A percentile compares a stretch with the other conserved stretches of the same genome.
phyloP scores from a whole-genome alignment of 1,140 invertebrate genomes.

The Leptopilina boulardi region DNA sequence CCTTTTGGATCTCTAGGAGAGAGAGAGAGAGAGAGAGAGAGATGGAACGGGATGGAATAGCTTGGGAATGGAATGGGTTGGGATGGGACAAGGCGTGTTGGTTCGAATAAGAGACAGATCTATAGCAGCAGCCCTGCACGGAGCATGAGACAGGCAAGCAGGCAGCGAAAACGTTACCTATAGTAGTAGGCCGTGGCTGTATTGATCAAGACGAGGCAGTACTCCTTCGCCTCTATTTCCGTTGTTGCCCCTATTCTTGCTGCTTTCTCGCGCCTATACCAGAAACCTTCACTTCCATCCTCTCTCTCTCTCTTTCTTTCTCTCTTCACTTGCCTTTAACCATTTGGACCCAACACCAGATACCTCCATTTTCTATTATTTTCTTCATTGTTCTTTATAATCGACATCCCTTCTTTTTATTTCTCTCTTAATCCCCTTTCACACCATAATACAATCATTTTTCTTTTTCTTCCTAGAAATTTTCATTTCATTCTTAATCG shows the following conservation, averaged over 20 bases:
- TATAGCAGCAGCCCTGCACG: conserved; percentile 62
- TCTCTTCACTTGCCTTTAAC: conserved; percentile 47
- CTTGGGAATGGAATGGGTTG: conserved; percentile 57
- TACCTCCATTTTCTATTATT: background rate
- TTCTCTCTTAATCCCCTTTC: background rate
- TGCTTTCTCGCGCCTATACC: conserved; percentile 70
- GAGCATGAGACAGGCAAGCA: conserved; percentile 58
- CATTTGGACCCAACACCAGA: conserved; percentile 9
- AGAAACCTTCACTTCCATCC: conserved; percentile 61
- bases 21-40: too few relatives aligned
- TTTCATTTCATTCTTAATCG: too few relatives aligned
- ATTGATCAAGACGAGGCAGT: conserved; percentile 76
- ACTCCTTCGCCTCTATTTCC: conserved; percentile 72
- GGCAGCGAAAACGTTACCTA: conserved; percentile 72
- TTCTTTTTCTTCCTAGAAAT: background rate
- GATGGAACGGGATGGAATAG: conserved; percentile 68
- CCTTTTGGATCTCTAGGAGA: conserved; percentile 59
- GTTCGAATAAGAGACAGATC: conserved; percentile 74
- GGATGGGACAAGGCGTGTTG: conserved; percentile 67
- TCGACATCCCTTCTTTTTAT: background rate
- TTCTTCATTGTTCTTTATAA: background rate
- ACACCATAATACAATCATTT: background rate
- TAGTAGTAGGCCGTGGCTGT: conserved; percentile 73
- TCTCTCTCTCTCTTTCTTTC: too few relatives aligned
- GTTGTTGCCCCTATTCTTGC: conserved; percentile 71